Evolutionary conservation across 1,140 invertebrate genomes (phyloP), one percentile per base, ranked within the genome.

Genomic region (Neelides sp.): DNA sequence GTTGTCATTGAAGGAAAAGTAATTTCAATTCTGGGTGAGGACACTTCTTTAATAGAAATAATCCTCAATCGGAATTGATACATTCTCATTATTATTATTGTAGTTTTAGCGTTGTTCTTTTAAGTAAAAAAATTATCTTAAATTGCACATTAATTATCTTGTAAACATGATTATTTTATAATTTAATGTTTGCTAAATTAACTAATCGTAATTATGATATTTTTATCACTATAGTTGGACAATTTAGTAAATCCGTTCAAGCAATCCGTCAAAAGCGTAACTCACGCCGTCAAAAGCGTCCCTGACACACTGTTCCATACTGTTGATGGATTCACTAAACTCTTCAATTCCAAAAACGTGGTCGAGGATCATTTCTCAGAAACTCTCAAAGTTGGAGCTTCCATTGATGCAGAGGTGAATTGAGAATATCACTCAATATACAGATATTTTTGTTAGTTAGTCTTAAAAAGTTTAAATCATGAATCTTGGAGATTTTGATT

Each of bases 271-370:
- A 78, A 81, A 65, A 81, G 74, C 15, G 76, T 90, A 15, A 76
- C 78, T 2, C 72, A 76, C 55, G 76, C 73, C 4, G 78, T 82
- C 1, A 83, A 84, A 65, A 82, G 79, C 48, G 81, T 87, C 73
- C 85, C 86, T 0, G 84, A 86, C 62, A 84, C 84, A 63, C 75
- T 88, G 61, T 69, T 82, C 1, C 82, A 78, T 57, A 85, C 80
- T 2, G 77, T 89, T 1, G 85, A 89, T 67, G 82, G 82, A 48
- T 77, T 89, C 30, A 80, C 46, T 75, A 75, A 59, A 75, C 76
- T 73, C 68, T 71, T 71, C 62, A 68, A 37, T 59, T 67, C 48
- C 59, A 65, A 54, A 46, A 58, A 23, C 50, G 41, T 27, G 4
- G 48, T 32, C 15, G 12, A 3, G 12, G 48, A 43, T 41, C 48